Evolutionary conservation across 1,140 invertebrate species (phyloP).

Genomic region (Lasaia peninsularis): DNA sequence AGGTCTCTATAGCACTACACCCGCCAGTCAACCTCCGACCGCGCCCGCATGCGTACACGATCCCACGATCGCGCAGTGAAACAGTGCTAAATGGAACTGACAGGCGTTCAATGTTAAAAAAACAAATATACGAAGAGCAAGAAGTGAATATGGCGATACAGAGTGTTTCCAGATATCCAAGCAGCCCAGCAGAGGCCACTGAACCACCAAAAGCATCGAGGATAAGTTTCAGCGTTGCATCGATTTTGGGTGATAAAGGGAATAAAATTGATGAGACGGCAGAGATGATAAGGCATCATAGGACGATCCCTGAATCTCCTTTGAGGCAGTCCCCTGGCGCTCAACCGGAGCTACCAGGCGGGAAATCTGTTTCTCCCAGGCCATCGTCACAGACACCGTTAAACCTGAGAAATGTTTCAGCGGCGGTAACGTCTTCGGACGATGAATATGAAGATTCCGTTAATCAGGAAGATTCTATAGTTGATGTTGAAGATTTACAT

Average conservation of each 20-base stretch:
- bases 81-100: slow-evolving; percentile 73
- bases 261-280: slow-evolving; percentile 71
- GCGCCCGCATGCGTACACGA: slow-evolving; percentile 73
- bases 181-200: slow-evolving; percentile 76
- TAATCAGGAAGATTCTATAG: slow-evolving; percentile 82
- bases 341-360: slow-evolving; percentile 67
- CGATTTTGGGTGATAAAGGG: slow-evolving; percentile 80
- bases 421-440: slow-evolving; percentile 76
- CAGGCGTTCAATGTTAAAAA: slow-evolving; percentile 73
- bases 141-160: slow-evolving; percentile 78
- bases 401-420: slow-evolving; percentile 51
- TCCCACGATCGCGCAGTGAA: slow-evolving; percentile 56
- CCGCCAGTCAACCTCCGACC: slow-evolving; percentile 66
- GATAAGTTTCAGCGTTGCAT: slow-evolving; percentile 84
- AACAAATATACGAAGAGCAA: slow-evolving; percentile 66
- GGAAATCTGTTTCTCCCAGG: slow-evolving; percentile 50
- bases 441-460: slow-evolving; percentile 81
- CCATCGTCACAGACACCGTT: slow-evolving; percentile 55
- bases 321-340: slow-evolving; percentile 64
- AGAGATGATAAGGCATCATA: slow-evolving; percentile 70
- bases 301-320: slow-evolving; percentile 67
- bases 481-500: slow-evolving; percentile 83
- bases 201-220: slow-evolving; percentile 78
- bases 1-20: slow-evolving; percentile 34
- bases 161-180: slow-evolving; percentile 71